These are phyloP conservation scores for Venturia canescens DNA, from an alignment of 1,140 invertebrate genomes.

Conservation along the genomic window DNA sequence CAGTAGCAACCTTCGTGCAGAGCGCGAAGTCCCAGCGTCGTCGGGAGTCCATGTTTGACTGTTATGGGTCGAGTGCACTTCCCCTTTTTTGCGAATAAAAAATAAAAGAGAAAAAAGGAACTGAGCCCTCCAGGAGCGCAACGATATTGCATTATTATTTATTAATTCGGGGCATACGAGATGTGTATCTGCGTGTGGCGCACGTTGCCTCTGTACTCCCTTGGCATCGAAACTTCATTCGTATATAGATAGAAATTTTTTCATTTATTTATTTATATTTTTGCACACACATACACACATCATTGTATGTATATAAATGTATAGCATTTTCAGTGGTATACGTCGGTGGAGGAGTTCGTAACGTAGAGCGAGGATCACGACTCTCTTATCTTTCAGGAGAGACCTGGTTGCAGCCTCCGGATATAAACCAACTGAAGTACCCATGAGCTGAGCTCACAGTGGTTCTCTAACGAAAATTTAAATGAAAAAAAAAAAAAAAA, in stretches of 20 bases:
- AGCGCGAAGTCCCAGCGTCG: no score
- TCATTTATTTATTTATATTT: no score
- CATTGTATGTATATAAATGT: not conserved
- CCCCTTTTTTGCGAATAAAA: not conserved
- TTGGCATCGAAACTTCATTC: not conserved
- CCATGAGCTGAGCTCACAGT: conserved; percentile 18
- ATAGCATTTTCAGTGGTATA: conserved; percentile 8
- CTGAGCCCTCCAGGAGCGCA: conserved; percentile 46
- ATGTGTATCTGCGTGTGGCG: conserved; percentile 70
- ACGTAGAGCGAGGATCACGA: conserved; percentile 67
- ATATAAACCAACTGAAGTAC: conserved; percentile 9
- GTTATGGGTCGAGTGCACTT: not conserved
- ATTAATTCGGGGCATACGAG: conserved; percentile 74
- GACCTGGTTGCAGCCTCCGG: conserved; percentile 39
- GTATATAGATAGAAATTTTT: not conserved
- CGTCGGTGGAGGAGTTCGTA: conserved; percentile 7
- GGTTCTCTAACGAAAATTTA: conserved; percentile 54
- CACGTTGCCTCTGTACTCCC: conserved; percentile 56
- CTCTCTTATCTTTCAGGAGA: conserved; percentile 68
- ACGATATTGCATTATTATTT: conserved; percentile 76
- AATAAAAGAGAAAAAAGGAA: not conserved
- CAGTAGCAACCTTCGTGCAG: no score
- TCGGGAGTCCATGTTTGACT: no score
- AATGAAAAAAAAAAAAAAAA: not conserved
- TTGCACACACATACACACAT: not conserved